Percentiles rank a stretch among this genome's conserved stretches.
Evolutionary conservation across 2,888 invertebrate species (phyloP).

Genomic region (Julus scanicus): DNA sequence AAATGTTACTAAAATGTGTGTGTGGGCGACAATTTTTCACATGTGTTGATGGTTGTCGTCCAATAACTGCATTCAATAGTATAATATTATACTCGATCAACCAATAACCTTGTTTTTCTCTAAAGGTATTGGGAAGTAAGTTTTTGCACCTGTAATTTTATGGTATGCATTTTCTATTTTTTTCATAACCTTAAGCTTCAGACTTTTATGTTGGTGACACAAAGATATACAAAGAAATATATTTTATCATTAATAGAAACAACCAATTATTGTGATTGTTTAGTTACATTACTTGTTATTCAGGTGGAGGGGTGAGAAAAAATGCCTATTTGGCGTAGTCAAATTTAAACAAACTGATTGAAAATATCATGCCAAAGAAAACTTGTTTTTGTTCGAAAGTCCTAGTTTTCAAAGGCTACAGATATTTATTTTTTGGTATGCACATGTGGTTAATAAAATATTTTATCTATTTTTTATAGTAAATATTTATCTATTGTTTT

Average conservation of each 20-base stretch:
- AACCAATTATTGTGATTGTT: not conserved
- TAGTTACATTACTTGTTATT: not conserved
- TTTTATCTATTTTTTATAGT: not conserved
- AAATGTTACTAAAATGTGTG: not conserved
- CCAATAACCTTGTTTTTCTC: not conserved
- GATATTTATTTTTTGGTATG: not conserved
- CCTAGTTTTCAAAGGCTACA: not conserved
- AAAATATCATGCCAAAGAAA: not conserved
- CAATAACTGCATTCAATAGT: not conserved
- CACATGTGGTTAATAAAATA: slow-evolving; percentile 29
- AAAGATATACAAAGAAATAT: not conserved
- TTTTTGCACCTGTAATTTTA: not conserved
- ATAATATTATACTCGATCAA: not conserved
- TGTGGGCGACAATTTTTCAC: not conserved
- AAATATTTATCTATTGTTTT: slow-evolving; percentile 24
- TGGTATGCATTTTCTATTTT: not conserved
- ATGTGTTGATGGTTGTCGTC: not conserved
- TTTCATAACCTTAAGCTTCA: not conserved
- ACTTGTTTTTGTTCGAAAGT: not conserved
- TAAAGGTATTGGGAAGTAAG: not conserved
- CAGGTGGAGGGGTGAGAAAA: not conserved
- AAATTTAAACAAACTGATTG: not conserved
- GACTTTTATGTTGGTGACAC: not conserved
- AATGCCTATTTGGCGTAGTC: not conserved
- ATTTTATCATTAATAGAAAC: not conserved